Base-by-base conservation (phyloP, 2,113 vertebrate species). In the Amphilophus citrinellus region DNA sequence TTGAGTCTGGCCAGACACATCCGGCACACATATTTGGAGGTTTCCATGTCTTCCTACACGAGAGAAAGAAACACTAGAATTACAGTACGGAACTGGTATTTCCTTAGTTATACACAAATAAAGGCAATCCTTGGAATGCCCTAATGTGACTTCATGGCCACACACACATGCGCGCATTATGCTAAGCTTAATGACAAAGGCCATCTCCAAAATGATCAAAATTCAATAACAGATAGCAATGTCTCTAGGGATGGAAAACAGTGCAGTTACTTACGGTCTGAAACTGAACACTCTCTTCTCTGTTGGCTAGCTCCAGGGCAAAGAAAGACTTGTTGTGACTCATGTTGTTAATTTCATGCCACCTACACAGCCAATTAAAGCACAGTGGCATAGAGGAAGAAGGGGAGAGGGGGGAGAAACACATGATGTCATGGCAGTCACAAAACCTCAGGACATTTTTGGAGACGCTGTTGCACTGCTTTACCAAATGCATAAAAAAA, bases 311-410 rank as follows among this genome's bases (percentile, higher is more conserved):
- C 94, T 99, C 98, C 93, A 99, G 92, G 0, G 97, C 96, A 1
- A 99, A 98, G 91, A 98, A 98, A 39, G 98, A 99, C 95, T 98
- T 99, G 93, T 98, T 99, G 94, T 99, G 98, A 92, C 97, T 98
- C 98, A 99, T 98, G 94, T 98, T 98, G 83, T 98, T 97, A 92
- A 99, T 98, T 90, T 99, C 98, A 82, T 98, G 97, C 98, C 98
- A 99, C 96, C 98, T 99, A 90, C 90, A 91, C 81, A 59, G 87
- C 77, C 92, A 82, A 95, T 91, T 92, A 88, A 86, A 85, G 61
- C 47, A 88, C 17, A 78, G 56, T 3, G 44, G 22, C 63, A 27
- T 61, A 89, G 62, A 84, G 37, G 13, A 80, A 61, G 59, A 68
- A 47, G 8, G 57, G 27, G 27, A n/a, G 53, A 5, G 57, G n/a